Base-by-base conservation (phyloP, 2,797 vertebrate species). In the Taenioides sp. region DNA sequence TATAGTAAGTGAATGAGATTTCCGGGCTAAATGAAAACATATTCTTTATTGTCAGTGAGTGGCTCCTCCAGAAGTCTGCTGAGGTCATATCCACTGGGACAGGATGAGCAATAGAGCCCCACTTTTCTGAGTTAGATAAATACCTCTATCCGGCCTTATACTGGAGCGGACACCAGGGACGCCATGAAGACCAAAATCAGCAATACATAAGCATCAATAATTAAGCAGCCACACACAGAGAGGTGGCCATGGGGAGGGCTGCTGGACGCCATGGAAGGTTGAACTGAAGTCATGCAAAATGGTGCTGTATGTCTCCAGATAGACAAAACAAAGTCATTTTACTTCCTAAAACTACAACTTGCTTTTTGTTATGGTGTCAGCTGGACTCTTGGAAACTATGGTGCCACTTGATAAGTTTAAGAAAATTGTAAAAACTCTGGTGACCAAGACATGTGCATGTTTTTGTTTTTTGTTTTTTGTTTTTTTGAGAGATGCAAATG, bases 161-260 rank as follows among this genome's bases (percentile, higher is more conserved):
- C 68, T n/a, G 60, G 86, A 91, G 84, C 88, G 77, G 86, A 79
- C 92, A 86, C 87, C 63, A 50, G 91, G 93, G 93, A 90, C 78
- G 80, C 75, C 85, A 89, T 91, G 91, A 93, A 92, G 84, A 92
- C 89, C 87, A 87, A 94, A 93, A 92, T 93, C 92, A 94, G 92
- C 92, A 90, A 92, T 90, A 94, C 90, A 90, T 87, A 90, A 87
- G 88, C 92, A 94, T 94, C 79, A 94, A 94, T 95, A 94, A 95
- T 94, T 93, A 92, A 94, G 88, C 82, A 92, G 77, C 86, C 86
- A 81, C 89, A 90, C 88, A 80, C 81, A 76, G 77, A 82, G 80
- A 84, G 78, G 76, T 70, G 79, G 75, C 61, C 69, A 84, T 68
- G 76, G 78, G 49, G 65, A 76, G 81, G 87, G 83, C 80, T 80